Percentiles rank a stretch among this genome's conserved stretches.
phyloP scores from a whole-genome alignment of 2,888 invertebrate species.

The Pharmacophagus antenor region DNA sequence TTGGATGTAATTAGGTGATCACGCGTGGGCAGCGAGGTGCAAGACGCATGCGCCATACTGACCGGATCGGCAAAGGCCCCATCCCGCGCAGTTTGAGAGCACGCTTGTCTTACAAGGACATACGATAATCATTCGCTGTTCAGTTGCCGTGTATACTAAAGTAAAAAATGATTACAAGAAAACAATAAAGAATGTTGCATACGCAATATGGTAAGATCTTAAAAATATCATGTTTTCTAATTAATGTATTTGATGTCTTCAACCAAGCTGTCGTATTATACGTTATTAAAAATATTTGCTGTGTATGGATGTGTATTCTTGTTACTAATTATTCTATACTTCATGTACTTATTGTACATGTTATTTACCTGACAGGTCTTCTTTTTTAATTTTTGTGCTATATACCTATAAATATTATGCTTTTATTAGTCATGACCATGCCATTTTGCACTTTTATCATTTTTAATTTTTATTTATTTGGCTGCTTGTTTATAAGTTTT shows the following conservation, averaged over 20 bases:
- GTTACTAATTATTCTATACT: not conserved
- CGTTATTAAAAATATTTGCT: not conserved
- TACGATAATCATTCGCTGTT: conserved; percentile 4
- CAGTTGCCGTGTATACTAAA: conserved; percentile 5
- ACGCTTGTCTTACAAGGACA: not conserved
- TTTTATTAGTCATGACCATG: not conserved
- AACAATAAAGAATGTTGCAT: conserved; percentile 3
- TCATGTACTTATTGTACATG: not conserved
- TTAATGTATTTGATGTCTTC: conserved; percentile 5
- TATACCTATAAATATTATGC: not conserved
- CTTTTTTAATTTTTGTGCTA: not conserved
- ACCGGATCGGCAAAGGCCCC: not conserved
- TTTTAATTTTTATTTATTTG: not conserved
- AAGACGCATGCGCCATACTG: conserved; percentile 5
- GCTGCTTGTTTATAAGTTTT: not conserved
- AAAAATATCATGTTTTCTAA: conserved; percentile 1
- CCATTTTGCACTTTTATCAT: not conserved
- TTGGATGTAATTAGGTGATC: conserved; percentile 7
- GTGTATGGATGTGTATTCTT: conserved; percentile 6
- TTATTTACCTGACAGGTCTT: not conserved
- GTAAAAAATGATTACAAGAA: conserved; percentile 4
- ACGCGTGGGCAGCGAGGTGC: conserved; percentile 5
- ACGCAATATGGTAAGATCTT: conserved; percentile 4
- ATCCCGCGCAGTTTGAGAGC: conserved; percentile 1
- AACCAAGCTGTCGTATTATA: conserved; percentile 2